A percentile compares a stretch with the other conserved stretches of the same genome.
phyloP scores from a whole-genome alignment of 1,140 invertebrate species.

The Drosophila nikananu region DNA sequence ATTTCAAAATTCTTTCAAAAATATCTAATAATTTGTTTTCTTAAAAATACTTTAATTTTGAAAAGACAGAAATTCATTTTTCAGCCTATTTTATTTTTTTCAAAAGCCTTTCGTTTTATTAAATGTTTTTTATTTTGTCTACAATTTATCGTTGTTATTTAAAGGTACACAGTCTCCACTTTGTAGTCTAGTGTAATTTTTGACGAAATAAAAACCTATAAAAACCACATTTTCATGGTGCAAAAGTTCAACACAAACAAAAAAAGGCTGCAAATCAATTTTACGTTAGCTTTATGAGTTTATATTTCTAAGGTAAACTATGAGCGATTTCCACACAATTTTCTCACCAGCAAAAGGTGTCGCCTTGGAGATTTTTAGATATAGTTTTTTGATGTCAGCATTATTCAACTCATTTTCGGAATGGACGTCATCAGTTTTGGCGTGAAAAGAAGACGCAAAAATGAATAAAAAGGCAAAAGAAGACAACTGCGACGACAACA shows the following conservation, averaged over 20 bases:
- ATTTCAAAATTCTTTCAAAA: too few relatives aligned
- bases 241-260: neutral
- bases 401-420: conserved; percentile 53
- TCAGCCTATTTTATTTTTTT: too few relatives aligned
- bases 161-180: too few relatives aligned
- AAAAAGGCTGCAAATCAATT: conserved; percentile 26
- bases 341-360: conserved; percentile 28
- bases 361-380: conserved; percentile 24
- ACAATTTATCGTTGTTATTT: too few relatives aligned
- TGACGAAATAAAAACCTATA: neutral
- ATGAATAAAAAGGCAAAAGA: conserved; percentile 22
- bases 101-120: too few relatives aligned
- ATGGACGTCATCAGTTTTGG: conserved; percentile 50
- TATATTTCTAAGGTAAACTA: conserved; percentile 5
- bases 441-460: conserved; percentile 44
- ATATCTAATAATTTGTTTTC: too few relatives aligned
- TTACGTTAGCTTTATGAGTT: conserved; percentile 6
- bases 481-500: neutral
- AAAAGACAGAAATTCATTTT: too few relatives aligned
- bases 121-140: too few relatives aligned
- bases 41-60: too few relatives aligned
- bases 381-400: conserved; percentile 37
- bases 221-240: conserved; percentile 9
- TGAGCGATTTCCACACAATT: conserved; percentile 20
- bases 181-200: neutral